Base-by-base conservation (phyloP, 2,113 vertebrate genomes). In the Heterotis niloticus region DNA sequence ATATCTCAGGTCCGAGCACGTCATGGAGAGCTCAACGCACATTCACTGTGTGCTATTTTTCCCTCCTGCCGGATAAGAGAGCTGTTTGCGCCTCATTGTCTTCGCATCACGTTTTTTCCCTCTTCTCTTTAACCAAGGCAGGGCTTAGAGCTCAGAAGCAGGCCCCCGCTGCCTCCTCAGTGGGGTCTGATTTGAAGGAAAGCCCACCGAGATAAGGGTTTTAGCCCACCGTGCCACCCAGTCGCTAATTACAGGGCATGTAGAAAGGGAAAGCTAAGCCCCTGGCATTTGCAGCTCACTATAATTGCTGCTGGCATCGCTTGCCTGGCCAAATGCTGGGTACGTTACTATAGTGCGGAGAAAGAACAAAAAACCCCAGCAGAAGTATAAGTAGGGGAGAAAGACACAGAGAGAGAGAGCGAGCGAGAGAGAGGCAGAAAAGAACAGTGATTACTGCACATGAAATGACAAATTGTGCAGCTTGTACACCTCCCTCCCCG, bases 101-200 rank as follows among this genome's bases (percentile, higher is more conserved):
- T 85, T 73, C 64, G 71, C 66, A 64, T 76, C 44, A 52, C 68
- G 64, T 78, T 78, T 74, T 74, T 69, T 26, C 44, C 34, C 7
- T 44, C 34, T 7, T 7, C 34, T 44, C 34, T 44, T 44, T 44
- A 44, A 44, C 34, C 26, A 82, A 89, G 90, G 85, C 80, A 85
- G 85, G 84, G 85, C 82, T 89, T 89, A 89, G 88, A 91, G 88
- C 86, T 84, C 84, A 87, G 87, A 89, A 90, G 88, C 88, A 80
- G 80, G 83, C 79, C 66, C 74, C 67, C 18, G 29, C 76, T 54
- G 64, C 83, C 86, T 84, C 78, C 79, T 85, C 78, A 23, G 59
- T 86, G 84, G 67, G 81, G 76, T 82, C 81, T 75, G 79, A 83
- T 78, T 75, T 69, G 67, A 71, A 78, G 59, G 72, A 44, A 78